These are phyloP conservation scores for Neuroterus valhalla DNA, from an alignment of 1,140 invertebrate genomes.

Conservation along the genomic window DNA sequence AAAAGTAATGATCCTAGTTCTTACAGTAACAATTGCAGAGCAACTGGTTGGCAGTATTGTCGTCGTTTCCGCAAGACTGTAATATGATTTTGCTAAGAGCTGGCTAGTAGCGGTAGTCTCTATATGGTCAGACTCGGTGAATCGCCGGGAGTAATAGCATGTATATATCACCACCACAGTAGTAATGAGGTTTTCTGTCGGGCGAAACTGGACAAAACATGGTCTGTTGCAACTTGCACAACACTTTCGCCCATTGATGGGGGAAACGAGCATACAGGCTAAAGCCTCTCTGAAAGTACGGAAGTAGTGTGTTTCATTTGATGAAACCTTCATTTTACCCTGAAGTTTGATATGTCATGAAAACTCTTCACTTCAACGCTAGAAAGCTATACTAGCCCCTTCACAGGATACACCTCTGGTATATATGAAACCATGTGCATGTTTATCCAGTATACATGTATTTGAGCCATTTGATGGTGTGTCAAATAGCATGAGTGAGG, in stretches of 20 bases:
- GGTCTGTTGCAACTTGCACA: too few species aligned
- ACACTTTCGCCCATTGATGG: too few species aligned
- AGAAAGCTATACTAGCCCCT: not conserved
- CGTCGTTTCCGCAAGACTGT: not conserved
- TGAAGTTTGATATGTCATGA: conserved; percentile 9
- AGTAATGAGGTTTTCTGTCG: conserved; percentile 18
- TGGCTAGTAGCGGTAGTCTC: conserved; percentile 1
- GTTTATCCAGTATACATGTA: not conserved
- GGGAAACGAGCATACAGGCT: not conserved
- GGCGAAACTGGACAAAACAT: not conserved
- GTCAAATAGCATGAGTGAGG: not conserved
- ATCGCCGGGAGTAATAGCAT: not conserved
- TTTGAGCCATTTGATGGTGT: not conserved
- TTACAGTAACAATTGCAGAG: not conserved
- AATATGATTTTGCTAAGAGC: conserved; percentile 5
- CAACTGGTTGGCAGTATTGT: not conserved
- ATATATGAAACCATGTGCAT: not conserved
- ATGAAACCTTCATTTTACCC: conserved; percentile 6
- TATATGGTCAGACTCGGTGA: conserved; percentile 1
- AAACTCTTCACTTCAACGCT: not conserved
- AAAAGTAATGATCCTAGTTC: not conserved
- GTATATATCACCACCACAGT: not conserved
- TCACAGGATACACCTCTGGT: not conserved
- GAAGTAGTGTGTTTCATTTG: not conserved
- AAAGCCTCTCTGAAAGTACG: not conserved